phyloP scores from a whole-genome alignment of 2,113 vertebrate genomes.

The Acinonyx jubatus region DNA sequence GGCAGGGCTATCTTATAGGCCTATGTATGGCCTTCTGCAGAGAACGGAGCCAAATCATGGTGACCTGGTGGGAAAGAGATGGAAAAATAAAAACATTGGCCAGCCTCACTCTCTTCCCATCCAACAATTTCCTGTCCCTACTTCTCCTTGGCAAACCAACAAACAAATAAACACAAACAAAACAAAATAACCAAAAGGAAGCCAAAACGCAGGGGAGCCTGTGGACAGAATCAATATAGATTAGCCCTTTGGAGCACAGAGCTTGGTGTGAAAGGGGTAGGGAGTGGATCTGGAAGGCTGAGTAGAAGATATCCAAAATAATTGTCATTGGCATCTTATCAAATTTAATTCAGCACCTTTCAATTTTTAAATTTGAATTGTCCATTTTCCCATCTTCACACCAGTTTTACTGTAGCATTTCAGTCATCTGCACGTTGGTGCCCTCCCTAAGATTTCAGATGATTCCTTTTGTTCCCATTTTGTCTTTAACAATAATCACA shows the following conservation, averaged over 20 bases:
- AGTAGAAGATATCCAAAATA: not conserved
- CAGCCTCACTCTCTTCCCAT: not conserved
- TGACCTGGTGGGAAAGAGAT: not conserved
- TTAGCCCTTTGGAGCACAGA: not conserved
- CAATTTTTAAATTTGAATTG: not conserved
- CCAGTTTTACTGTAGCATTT: not conserved
- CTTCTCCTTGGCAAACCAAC: not conserved
- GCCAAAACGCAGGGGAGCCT: not conserved
- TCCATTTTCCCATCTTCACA: not conserved
- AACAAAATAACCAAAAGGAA: not conserved
- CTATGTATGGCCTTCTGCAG: not conserved
- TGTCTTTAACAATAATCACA: not conserved
- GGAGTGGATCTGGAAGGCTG: not conserved
- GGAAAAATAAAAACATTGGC: not conserved
- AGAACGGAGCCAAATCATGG: not conserved
- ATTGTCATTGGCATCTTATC: not conserved
- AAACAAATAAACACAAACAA: not conserved
- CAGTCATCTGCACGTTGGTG: not conserved
- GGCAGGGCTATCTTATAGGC: not conserved
- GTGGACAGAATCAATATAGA: not conserved
- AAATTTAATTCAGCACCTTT: not conserved
- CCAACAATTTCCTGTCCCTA: not conserved
- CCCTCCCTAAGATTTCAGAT: not conserved
- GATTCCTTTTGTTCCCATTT: constrained; percentile 14
- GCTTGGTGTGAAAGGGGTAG: not conserved